These are phyloP conservation scores for Phymanthus crucifer DNA, from an alignment of 92 coral and sea anemone species.

Conservation along the genomic window DNA sequence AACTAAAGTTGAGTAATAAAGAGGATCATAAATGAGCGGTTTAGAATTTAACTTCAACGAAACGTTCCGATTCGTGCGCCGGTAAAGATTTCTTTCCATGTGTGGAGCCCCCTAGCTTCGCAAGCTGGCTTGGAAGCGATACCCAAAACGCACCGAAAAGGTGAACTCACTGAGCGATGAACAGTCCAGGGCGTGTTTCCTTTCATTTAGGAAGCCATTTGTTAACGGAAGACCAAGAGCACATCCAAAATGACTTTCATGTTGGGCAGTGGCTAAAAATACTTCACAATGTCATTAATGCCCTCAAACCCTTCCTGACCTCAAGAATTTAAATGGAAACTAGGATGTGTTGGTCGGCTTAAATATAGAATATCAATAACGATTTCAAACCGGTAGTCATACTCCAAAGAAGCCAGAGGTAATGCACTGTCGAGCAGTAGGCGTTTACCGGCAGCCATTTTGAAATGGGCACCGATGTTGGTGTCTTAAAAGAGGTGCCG, in stretches of 20 bases:
- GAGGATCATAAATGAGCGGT: not conserved
- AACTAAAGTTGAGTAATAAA: not conserved
- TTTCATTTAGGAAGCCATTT: slow-evolving; percentile 7
- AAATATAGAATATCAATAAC: slow-evolving; percentile 23
- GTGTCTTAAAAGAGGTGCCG: too few species aligned
- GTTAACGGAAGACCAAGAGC: slow-evolving; percentile 5
- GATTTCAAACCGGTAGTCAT: not conserved
- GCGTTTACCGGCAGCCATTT: not conserved
- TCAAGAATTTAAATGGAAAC: slow-evolving; percentile 21
- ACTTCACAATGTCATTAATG: slow-evolving; percentile 3
- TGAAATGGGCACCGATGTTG: too few species aligned
- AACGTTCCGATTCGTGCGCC: not conserved
- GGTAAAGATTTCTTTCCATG: not conserved
- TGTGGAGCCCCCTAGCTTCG: not conserved
- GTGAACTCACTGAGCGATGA: not conserved
- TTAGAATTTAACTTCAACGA: not conserved
- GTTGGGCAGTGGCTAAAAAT: not conserved
- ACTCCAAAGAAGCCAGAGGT: slow-evolving; percentile 10
- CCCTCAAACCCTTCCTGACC: slow-evolving; percentile 20
- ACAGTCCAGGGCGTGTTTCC: not conserved
- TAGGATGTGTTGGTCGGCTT: not conserved
- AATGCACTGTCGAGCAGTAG: slow-evolving; percentile 1
- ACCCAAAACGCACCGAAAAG: not conserved
- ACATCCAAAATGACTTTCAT: not conserved
- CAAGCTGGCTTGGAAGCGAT: not conserved